Evolutionary conservation across 2,797 vertebrate species (phyloP).

Genomic region (Hypotaenidia okinawae): DNA sequence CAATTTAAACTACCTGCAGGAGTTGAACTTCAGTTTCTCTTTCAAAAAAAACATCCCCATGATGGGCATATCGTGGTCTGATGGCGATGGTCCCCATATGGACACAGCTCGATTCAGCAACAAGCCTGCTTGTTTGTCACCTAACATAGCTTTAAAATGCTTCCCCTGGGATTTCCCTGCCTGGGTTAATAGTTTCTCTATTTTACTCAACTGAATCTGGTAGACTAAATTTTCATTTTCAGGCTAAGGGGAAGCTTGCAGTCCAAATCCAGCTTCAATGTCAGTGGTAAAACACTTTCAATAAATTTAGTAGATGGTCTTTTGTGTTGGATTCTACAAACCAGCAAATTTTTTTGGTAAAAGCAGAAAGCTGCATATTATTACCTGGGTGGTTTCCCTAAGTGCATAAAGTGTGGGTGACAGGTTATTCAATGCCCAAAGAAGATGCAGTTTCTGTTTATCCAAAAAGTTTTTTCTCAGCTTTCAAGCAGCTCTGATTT

Average conservation of each 20-base stretch:
- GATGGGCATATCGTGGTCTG: not conserved
- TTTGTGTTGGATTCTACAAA: not conserved
- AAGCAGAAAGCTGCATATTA: not conserved
- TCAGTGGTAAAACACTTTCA: not conserved
- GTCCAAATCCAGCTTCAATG: not conserved
- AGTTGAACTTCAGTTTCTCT: not conserved
- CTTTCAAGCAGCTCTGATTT: not conserved
- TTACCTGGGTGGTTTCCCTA: not conserved
- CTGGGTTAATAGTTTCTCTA: not conserved
- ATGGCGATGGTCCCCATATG: not conserved
- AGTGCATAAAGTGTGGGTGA: not conserved
- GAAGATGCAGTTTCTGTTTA: not conserved
- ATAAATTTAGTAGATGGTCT: not conserved
- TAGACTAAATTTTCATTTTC: not conserved
- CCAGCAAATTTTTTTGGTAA: not conserved
- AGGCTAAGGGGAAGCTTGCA: not conserved
- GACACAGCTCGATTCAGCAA: not conserved
- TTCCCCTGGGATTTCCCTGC: not conserved
- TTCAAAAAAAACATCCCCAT: not conserved
- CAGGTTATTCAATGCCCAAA: not conserved
- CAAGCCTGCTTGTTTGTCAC: not conserved
- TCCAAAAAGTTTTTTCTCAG: not conserved
- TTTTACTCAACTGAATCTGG: not conserved
- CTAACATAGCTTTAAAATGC: not conserved
- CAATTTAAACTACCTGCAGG: not conserved